Conservation (phyloP, 2,797 vertebrate species). For the Oreortyx pictus region DNA sequence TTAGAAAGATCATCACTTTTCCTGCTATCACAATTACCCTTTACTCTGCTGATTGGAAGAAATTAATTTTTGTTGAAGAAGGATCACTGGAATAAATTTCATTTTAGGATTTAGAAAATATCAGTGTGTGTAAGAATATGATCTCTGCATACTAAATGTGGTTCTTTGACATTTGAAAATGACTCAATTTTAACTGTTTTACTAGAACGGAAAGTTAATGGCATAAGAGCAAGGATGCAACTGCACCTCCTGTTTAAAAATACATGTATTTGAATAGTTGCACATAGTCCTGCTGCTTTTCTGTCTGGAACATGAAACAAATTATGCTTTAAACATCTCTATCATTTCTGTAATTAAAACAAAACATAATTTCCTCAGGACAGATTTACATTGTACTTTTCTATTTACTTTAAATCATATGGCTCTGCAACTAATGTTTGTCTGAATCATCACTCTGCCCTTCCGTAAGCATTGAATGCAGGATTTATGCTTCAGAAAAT, state of each 20-base stretch:
- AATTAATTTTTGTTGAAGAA: not conserved
- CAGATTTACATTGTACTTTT: not conserved
- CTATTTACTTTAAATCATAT: not conserved
- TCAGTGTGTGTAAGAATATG: not conserved
- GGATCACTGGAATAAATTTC: not conserved
- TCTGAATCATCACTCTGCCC: not conserved
- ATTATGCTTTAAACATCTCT: not conserved
- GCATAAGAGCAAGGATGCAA: not conserved
- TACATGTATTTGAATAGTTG: not conserved
- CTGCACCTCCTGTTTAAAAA: not conserved
- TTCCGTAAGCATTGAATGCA: not conserved
- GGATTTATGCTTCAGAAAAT: not conserved
- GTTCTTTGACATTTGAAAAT: not conserved
- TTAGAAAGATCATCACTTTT: not conserved
- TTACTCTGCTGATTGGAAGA: not conserved
- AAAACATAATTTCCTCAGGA: not conserved
- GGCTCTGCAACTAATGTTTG: not conserved
- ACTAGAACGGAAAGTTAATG: not conserved
- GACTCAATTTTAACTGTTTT: not conserved
- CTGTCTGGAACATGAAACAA: not conserved
- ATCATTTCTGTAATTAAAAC: not conserved
- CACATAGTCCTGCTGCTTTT: not conserved
- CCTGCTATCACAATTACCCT: not conserved
- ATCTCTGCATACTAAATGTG: not conserved
- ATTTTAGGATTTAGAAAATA: not conserved